phyloP scores from a whole-genome alignment of 2,888 invertebrate genomes.

The Drosophila prolongata region DNA sequence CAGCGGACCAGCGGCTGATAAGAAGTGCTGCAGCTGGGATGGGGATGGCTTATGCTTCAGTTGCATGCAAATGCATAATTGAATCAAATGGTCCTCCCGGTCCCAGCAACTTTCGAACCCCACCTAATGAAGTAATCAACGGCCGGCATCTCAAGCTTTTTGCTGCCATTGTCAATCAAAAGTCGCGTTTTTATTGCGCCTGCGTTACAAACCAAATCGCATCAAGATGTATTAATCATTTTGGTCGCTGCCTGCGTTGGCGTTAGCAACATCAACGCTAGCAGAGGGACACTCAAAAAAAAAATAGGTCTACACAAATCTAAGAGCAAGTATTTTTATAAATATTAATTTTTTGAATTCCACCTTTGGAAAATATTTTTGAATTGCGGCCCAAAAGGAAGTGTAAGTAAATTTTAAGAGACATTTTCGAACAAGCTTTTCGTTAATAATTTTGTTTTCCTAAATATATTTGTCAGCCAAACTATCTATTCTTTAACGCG shows the following conservation, averaged over 20 bases:
- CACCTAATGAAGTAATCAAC: slow-evolving; percentile 77
- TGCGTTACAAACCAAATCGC: slow-evolving; percentile 75
- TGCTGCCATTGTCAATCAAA: slow-evolving; percentile 76
- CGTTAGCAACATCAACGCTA: slow-evolving; percentile 28
- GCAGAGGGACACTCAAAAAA: slow-evolving; percentile 1
- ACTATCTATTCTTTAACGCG: too few species aligned
- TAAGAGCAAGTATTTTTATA: too few species aligned
- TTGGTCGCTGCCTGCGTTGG: slow-evolving; percentile 48
- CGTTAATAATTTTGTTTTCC: too few species aligned
- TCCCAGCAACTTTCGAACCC: slow-evolving; percentile 36
- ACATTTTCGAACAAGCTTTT: too few species aligned
- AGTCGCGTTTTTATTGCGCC: slow-evolving; percentile 73
- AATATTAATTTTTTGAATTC: too few species aligned
- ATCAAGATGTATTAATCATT: slow-evolving; percentile 81
- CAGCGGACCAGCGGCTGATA: slow-evolving; percentile 60
- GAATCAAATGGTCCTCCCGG: slow-evolving; percentile 62
- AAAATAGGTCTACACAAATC: neutral
- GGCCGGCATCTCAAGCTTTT: slow-evolving; percentile 66
- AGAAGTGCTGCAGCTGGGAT: slow-evolving; percentile 27
- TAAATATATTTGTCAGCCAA: too few species aligned
- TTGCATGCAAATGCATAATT: slow-evolving; percentile 80
- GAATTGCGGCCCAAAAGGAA: too few species aligned
- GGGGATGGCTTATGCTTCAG: slow-evolving; percentile 66
- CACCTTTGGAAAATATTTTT: too few species aligned
- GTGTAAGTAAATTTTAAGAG: too few species aligned